phyloP scores from a whole-genome alignment of 2,797 vertebrate species.

The Myotis myotis region DNA sequence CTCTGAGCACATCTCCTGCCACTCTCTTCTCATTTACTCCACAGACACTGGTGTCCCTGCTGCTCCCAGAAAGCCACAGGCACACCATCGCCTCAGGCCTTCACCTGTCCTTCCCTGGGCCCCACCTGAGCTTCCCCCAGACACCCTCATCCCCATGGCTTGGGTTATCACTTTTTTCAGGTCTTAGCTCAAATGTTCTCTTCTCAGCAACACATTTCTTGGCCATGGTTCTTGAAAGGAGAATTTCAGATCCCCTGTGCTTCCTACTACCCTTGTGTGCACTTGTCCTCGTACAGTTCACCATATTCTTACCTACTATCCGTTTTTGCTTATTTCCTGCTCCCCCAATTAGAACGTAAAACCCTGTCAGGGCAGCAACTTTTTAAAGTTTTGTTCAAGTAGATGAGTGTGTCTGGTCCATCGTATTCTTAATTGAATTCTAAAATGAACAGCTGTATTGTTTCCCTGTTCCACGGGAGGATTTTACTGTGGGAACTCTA shows the following conservation, averaged over 20 bases:
- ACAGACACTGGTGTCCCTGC: not conserved
- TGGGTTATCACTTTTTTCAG: not conserved
- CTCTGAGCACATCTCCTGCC: not conserved
- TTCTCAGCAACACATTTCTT: not conserved
- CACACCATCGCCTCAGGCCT: not conserved
- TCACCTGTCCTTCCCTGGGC: not conserved
- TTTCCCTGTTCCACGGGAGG: not conserved
- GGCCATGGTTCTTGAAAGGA: not conserved
- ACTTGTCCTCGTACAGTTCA: not conserved
- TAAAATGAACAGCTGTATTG: not conserved
- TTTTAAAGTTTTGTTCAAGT: not conserved
- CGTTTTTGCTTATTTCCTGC: not conserved
- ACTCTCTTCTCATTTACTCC: not conserved
- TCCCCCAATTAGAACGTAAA: not conserved
- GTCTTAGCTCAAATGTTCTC: not conserved
- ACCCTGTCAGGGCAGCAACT: not conserved
- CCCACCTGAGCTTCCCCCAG: not conserved
- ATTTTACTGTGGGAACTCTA: not conserved
- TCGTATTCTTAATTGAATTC: not conserved
- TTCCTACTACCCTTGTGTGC: too few species aligned
- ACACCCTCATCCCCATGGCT: not conserved
- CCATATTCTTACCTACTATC: not conserved
- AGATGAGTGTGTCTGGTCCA: not conserved
- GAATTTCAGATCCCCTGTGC: not conserved
- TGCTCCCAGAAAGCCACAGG: not conserved